These are phyloP conservation scores for Lophura nycthemera DNA, from an alignment of 2,113 vertebrate species.

Conservation along the genomic window DNA sequence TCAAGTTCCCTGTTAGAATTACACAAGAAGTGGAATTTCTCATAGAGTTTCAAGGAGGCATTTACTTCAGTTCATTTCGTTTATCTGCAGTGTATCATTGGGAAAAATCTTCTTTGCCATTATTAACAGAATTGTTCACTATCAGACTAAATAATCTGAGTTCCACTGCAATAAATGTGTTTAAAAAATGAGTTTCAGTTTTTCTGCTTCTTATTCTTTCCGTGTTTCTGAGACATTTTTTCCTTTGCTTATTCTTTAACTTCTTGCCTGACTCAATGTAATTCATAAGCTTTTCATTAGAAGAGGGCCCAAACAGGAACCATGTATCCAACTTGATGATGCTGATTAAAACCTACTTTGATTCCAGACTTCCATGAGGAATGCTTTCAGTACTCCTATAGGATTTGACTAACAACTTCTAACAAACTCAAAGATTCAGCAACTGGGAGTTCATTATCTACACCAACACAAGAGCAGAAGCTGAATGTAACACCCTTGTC, in stretches of 20 bases:
- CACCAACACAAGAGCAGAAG: constrained; percentile 35
- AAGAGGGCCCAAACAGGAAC: constrained; percentile 18
- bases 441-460: constrained; percentile 66
- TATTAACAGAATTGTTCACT: not conserved
- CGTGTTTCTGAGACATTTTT: not conserved
- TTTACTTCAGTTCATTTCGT: not conserved
- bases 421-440: constrained; percentile 66
- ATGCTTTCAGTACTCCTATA: constrained; percentile 57
- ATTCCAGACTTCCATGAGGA: constrained; percentile 58
- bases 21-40: not conserved
- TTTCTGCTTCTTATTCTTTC: not conserved
- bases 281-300: not conserved
- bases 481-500: constrained; percentile 61
- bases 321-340: not conserved
- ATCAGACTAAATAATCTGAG: not conserved
- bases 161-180: not conserved
- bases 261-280: not conserved
- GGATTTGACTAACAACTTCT: constrained; percentile 67
- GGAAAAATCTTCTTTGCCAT: not conserved
- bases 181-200: not conserved
- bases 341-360: constrained; percentile 69
- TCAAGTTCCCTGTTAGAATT: not conserved
- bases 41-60: not conserved
- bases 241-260: not conserved
- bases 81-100: not conserved